These are phyloP conservation scores for Heliconius sara DNA, from an alignment of 2,888 invertebrate species.

Conservation along the genomic window DNA sequence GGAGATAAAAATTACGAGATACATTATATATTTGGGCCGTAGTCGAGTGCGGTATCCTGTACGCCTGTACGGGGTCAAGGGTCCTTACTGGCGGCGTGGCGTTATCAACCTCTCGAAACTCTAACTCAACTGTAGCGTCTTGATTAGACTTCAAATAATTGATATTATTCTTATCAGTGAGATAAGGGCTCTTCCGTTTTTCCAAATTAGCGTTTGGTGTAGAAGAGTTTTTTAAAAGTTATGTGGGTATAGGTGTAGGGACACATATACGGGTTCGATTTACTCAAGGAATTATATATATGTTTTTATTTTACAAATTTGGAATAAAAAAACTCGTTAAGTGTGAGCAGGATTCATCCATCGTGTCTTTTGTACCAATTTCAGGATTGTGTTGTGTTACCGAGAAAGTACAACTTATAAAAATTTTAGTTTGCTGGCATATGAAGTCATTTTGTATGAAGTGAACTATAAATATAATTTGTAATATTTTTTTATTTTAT, in stretches of 20 bases:
- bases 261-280: too few relatives aligned
- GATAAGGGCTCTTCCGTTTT: neutral
- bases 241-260: neutral
- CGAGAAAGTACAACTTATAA: too few relatives aligned
- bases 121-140: conserved; percentile 15
- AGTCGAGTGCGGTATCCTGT: conserved; percentile 20
- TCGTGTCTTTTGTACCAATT: too few relatives aligned
- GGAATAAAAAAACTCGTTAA: too few relatives aligned
- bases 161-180: neutral
- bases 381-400: too few relatives aligned
- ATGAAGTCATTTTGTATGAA: too few relatives aligned
- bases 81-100: neutral
- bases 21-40: conserved; percentile 20
- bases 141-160: conserved; percentile 20
- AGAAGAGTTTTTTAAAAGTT: neutral
- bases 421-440: too few relatives aligned
- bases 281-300: too few relatives aligned
- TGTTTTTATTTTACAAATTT: too few relatives aligned
- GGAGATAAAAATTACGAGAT: conserved; percentile 28
- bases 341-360: too few relatives aligned
- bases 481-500: too few relatives aligned
- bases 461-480: too few relatives aligned
- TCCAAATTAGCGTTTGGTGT: neutral
- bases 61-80: conserved; percentile 13
- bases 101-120: conserved; percentile 9